Evolutionary conservation across 2,888 invertebrate genomes (phyloP).

Genomic region (Nomada fucata): DNA sequence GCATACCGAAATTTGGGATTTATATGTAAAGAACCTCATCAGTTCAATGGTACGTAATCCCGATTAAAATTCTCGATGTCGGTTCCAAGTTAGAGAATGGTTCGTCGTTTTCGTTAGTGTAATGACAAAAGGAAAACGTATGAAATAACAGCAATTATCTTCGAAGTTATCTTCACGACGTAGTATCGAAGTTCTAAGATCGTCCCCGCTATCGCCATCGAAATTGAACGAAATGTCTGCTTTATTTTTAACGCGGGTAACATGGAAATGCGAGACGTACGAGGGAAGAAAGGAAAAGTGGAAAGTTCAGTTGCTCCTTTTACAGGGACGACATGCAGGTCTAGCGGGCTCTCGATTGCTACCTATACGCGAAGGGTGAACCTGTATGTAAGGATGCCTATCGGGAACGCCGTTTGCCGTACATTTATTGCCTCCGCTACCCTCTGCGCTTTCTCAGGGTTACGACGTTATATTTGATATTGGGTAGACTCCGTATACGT

Average conservation of each 20-base stretch:
- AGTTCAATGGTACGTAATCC: too few species aligned
- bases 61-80: too few species aligned
- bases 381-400: slow-evolving; percentile 78
- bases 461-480: slow-evolving; percentile 84
- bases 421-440: slow-evolving; percentile 82
- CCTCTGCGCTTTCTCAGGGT: slow-evolving; percentile 77
- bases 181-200: neutral
- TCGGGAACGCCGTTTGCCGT: slow-evolving; percentile 83
- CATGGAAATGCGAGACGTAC: slow-evolving; percentile 27
- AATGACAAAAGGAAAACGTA: neutral
- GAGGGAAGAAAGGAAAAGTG: slow-evolving; percentile 57
- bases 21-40: too few species aligned
- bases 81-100: too few species aligned
- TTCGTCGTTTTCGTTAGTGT: too few species aligned
- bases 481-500: slow-evolving; percentile 83
- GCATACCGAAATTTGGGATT: too few species aligned
- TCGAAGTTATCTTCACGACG: neutral
- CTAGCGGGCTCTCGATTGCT: slow-evolving; percentile 68
- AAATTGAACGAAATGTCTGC: slow-evolving; percentile 12
- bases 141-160: neutral
- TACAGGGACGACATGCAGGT: slow-evolving; percentile 47
- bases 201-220: neutral
- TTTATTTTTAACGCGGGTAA: slow-evolving; percentile 17
- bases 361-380: slow-evolving; percentile 70
- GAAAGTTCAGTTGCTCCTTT: slow-evolving; percentile 52